A percentile compares a stretch with the other conserved stretches of the same genome.
Conservation (phyloP, 2,888 invertebrate genomes). For the Eulithis testata region DNA sequence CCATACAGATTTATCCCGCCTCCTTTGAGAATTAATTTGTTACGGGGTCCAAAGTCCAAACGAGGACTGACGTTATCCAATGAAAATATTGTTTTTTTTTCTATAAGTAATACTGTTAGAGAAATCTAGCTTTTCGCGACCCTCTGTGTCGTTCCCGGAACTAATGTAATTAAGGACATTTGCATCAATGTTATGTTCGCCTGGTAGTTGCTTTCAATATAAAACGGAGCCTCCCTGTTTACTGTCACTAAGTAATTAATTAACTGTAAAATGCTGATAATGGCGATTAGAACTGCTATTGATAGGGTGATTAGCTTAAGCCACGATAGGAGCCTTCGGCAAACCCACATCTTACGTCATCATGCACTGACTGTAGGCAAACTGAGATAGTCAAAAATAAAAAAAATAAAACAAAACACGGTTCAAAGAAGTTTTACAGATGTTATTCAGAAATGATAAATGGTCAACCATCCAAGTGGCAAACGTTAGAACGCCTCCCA, state of each 20-base stretch:
- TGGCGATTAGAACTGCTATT: not conserved
- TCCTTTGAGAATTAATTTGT: no score
- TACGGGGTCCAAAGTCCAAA: no score
- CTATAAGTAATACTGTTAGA: not conserved
- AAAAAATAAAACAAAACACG: no score
- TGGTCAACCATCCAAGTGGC: no score
- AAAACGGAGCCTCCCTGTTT: constrained; percentile 40
- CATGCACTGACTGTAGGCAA: no score
- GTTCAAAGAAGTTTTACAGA: no score
- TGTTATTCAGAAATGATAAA: no score
- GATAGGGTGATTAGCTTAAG: constrained; percentile 1
- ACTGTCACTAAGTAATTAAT: constrained; percentile 16
- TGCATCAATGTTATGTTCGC: constrained; percentile 67
- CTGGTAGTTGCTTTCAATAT: constrained; percentile 61
- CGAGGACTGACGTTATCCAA: no score
- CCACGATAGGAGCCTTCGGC: not conserved
- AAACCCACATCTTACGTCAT: no score
- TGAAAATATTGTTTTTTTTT: not conserved
- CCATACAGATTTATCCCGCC: no score
- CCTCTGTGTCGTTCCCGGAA: constrained; percentile 25
- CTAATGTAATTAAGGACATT: constrained; percentile 64
- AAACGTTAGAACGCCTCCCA: no score
- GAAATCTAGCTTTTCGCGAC: constrained; percentile 4
- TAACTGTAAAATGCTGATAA: not conserved
- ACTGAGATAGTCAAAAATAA: no score